phyloP scores from a whole-genome alignment of 2,113 vertebrate genomes.

The Redunca redunca region DNA sequence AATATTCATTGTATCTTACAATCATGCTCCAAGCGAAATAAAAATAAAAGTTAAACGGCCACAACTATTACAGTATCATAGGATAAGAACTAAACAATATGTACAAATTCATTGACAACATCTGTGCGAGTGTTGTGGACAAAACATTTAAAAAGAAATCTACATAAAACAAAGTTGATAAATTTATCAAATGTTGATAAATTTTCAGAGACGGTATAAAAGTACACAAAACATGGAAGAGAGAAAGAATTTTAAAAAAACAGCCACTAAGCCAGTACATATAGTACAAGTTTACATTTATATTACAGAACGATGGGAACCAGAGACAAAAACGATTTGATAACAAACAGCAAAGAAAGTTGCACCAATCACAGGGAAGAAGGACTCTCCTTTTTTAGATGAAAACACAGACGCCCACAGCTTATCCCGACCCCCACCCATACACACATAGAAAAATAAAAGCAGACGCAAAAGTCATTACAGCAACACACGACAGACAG shows the following conservation, averaged over 20 bases:
- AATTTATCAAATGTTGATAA: slow-evolving; percentile 88
- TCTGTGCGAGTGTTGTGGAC: slow-evolving; percentile 74
- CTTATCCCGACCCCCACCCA: not conserved
- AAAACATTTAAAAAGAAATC: slow-evolving; percentile 81
- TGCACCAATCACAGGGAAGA: slow-evolving; percentile 59
- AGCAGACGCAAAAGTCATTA: slow-evolving; percentile 69
- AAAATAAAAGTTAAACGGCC: slow-evolving; percentile 74
- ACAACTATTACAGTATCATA: slow-evolving; percentile 78
- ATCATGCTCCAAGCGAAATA: slow-evolving; percentile 81
- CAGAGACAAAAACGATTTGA: slow-evolving; percentile 77
- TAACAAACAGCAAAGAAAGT: slow-evolving; percentile 78
- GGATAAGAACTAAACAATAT: slow-evolving; percentile 73
- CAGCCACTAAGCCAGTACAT: slow-evolving; percentile 62
- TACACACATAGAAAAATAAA: slow-evolving; percentile 66
- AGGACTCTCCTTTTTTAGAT: slow-evolving; percentile 70
- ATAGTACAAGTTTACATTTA: slow-evolving; percentile 80
- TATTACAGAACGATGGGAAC: slow-evolving; percentile 84
- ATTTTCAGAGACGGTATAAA: slow-evolving; percentile 83
- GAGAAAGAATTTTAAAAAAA: slow-evolving; percentile 44
- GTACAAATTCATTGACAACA: slow-evolving; percentile 82
- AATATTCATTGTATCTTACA: slow-evolving; percentile 77
- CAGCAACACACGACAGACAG: slow-evolving; percentile 83
- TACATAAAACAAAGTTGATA: slow-evolving; percentile 78
- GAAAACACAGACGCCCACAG: slow-evolving; percentile 53
- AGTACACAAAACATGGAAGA: slow-evolving; percentile 80